A percentile compares a stretch with the other conserved stretches of the same genome.
Conservation (phyloP, 2,888 invertebrate species). For the Cecidostiba fungosa region DNA sequence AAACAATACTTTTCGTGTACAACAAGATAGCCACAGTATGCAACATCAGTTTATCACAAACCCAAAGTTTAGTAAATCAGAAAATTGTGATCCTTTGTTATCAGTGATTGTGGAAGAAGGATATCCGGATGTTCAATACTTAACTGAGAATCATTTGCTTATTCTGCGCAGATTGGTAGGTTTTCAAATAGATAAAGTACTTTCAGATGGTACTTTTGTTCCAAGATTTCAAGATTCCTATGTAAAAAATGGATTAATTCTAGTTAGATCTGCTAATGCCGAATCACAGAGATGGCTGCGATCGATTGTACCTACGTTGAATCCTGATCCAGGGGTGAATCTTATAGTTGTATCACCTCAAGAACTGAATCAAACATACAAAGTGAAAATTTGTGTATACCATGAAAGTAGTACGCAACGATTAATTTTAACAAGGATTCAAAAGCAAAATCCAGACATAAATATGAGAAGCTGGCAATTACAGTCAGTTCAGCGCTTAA, state of each 20-base stretch:
- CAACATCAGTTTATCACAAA: background rate
- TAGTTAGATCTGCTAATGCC: background rate
- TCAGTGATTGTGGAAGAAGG: slow-evolving; percentile 1
- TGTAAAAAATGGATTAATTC: slow-evolving; percentile 20
- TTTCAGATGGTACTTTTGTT: background rate
- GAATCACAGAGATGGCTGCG: slow-evolving; percentile 17
- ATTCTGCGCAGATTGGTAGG: background rate
- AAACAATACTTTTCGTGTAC: background rate
- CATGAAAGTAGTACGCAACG: background rate
- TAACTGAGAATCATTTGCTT: background rate
- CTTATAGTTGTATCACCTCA: background rate
- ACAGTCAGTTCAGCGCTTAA: background rate
- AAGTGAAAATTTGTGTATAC: background rate
- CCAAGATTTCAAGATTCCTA: slow-evolving; percentile 24
- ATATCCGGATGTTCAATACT: background rate
- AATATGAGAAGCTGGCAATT: background rate
- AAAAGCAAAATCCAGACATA: slow-evolving; percentile 3
- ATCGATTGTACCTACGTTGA: background rate
- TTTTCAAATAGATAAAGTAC: background rate
- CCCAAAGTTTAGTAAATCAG: background rate
- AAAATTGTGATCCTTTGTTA: background rate
- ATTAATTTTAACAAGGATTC: background rate
- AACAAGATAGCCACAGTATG: background rate
- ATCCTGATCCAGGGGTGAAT: background rate
- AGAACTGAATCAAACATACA: background rate